phyloP scores from a whole-genome alignment of 2,113 vertebrate genomes.

The Paramisgurnus dabryanus region DNA sequence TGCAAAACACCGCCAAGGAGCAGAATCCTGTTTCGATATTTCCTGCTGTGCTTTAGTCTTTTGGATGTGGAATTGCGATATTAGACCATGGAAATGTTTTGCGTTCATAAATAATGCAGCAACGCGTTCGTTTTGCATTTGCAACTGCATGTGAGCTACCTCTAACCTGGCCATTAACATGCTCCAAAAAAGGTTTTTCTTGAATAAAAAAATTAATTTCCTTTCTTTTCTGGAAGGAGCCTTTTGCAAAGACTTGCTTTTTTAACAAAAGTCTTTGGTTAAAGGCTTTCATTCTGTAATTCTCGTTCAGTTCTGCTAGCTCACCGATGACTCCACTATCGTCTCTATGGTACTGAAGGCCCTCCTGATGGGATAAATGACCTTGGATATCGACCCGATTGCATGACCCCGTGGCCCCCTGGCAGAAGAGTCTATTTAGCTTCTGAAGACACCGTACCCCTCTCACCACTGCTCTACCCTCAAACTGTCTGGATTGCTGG shows the following conservation, averaged over 20 bases:
- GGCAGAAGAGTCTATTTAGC: constrained; percentile 51
- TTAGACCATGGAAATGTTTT: neutral
- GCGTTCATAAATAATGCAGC: neutral
- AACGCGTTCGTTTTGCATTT: neutral
- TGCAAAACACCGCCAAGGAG: neutral
- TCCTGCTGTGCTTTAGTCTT: neutral
- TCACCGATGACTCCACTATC: constrained; percentile 49
- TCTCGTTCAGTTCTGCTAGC: constrained; percentile 45
- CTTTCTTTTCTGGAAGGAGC: neutral
- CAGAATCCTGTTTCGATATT: neutral
- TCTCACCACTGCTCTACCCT: constrained; percentile 53
- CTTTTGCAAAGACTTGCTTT: constrained; percentile 6
- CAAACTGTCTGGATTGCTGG: constrained; percentile 62
- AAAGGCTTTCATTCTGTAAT: constrained; percentile 48
- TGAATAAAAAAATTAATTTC: neutral
- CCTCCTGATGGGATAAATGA: constrained; percentile 56
- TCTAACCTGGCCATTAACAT: neutral
- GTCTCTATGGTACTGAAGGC: constrained; percentile 52
- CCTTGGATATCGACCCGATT: constrained; percentile 57
- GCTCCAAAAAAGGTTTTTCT: neutral
- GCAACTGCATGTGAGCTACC: neutral
- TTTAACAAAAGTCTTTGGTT: constrained; percentile 55
- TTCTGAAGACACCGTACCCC: constrained; percentile 59
- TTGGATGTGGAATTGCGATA: neutral
- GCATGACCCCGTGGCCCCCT: constrained; percentile 49